Percentiles rank a stretch among this genome's conserved stretches.
phyloP scores from a whole-genome alignment of 2,888 invertebrate genomes.

The Eudasyphora cyanicolor region DNA sequence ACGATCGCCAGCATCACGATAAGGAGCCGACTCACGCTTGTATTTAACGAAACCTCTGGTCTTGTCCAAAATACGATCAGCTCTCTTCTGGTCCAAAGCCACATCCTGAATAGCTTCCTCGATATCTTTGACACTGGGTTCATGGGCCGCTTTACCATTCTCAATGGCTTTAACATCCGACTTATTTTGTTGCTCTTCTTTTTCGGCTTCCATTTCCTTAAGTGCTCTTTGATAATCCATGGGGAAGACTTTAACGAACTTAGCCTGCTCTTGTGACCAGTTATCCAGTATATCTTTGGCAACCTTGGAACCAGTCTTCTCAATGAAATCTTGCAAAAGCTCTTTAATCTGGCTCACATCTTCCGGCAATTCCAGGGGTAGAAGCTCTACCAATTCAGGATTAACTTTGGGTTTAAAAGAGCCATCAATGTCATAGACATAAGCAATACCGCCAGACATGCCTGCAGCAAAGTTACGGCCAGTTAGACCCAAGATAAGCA shows the following conservation, averaged over 20 bases:
- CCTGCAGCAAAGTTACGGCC: constrained; percentile 99
- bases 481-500: constrained; percentile 94
- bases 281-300: constrained; percentile 89
- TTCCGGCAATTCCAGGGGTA: constrained; percentile 88
- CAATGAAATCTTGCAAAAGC: constrained; percentile 90
- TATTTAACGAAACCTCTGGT: constrained; percentile 97
- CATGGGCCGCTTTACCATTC: constrained; percentile 79
- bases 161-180: constrained; percentile 71
- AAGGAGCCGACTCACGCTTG: constrained; percentile 91
- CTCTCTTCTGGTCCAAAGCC: constrained; percentile 88
- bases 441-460: constrained; percentile 98
- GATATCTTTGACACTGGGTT: constrained; percentile 86
- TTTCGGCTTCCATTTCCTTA: constrained; percentile 83
- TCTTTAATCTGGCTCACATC: constrained; percentile 89
- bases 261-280: constrained; percentile 88
- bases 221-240: constrained; percentile 97
- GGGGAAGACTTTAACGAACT: constrained; percentile 98
- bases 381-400: constrained; percentile 95
- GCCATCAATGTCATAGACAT: constrained; percentile 94
- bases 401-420: constrained; percentile 94
- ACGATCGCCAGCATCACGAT: constrained; percentile 92
- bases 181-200: constrained; percentile 72
- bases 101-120: constrained; percentile 93
- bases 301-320: constrained; percentile 93
- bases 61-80: constrained; percentile 91